Base-by-base conservation (phyloP, 2,797 vertebrate species). In the Syndactyla subalaris region DNA sequence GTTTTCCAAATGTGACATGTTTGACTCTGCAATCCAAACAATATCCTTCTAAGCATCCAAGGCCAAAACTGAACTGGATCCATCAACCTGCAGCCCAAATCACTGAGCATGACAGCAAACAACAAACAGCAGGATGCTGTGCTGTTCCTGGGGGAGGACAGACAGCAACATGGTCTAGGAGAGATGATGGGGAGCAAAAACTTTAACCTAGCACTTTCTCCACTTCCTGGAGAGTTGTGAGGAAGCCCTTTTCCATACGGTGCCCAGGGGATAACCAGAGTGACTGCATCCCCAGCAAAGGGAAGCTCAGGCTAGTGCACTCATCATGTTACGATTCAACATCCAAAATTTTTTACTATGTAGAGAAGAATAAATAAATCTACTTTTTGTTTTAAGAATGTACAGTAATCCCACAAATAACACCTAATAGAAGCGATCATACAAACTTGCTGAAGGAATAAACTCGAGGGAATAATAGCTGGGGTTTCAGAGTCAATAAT, bases 51-150 rank as follows among this genome's bases (percentile, higher is more conserved):
- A 76, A 79, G 17, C 12, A 68, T 30, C 41, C 26, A 19, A 77
- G 49, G 24, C 20, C 26, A 79, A 34, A 78, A 55, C 5, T 0
- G 4, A 84, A 61, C 6, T 0, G 0, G 61, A 34, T 41, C 32
- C 34, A 61, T 7, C 19, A 11, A 45, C 41, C n/a, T 66, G 45
- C 34, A 72, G 67, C 59, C 46, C 23, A 29, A 45, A 46, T 12
- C 1, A 4, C 2, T 4, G 22, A 82, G 21, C 2, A 5, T 1
- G 19, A 55, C 54, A 82, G 84, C 20, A 38, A 32, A 26, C 3
- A 41, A 45, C 38, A 27, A 58, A 46, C 24, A 29, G 65, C 36
- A 39, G 49, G 36, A 89, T 26, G 18, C 32, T 1, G 6, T 7
- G 57, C n/a, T 59, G n/a, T 26, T 39, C 27, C 39, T 0, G 2